Evolutionary conservation across 2,888 invertebrate species (phyloP).

Genomic region (Theodoxus fluviatilis): DNA sequence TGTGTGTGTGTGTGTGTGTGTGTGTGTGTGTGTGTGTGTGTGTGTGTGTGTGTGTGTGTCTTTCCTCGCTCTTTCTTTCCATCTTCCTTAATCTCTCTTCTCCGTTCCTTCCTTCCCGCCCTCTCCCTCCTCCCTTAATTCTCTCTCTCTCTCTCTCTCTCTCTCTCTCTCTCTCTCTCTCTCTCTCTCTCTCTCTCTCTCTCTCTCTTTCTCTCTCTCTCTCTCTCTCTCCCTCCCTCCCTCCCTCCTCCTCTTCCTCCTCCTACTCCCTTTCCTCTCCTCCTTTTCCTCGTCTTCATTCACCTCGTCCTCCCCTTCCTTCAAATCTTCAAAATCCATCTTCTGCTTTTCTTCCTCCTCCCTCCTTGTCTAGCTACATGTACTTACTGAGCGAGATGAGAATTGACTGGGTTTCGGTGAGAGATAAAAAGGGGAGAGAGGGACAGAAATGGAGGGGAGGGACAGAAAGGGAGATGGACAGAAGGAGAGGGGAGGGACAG

Average conservation of each 20-base stretch:
- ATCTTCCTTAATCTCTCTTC: no score
- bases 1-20: conserved; percentile 15
- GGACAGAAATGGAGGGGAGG: background rate
- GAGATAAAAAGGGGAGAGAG: background rate
- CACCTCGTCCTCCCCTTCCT: background rate
- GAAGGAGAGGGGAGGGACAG: background rate
- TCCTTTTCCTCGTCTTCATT: background rate
- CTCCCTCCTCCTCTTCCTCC: no score
- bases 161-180: no score
- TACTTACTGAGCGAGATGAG: background rate
- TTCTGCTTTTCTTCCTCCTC: background rate
- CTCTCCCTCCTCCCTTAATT: background rate
- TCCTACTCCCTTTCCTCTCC: background rate
- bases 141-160: conserved; percentile 14
- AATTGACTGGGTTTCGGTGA: background rate
- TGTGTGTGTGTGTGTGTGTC: background rate
- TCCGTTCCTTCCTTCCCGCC: no score
- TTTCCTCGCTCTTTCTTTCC: background rate
- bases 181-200: no score
- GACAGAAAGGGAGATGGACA: background rate
- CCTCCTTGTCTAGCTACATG: background rate
- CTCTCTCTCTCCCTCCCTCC: conserved; percentile 13
- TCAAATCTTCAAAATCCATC: background rate
- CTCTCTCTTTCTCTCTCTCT: background rate
- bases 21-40: conserved; percentile 14